These are phyloP conservation scores for Falcunculus frontatus DNA, from an alignment of 2,113 vertebrate species.

Conservation along the genomic window DNA sequence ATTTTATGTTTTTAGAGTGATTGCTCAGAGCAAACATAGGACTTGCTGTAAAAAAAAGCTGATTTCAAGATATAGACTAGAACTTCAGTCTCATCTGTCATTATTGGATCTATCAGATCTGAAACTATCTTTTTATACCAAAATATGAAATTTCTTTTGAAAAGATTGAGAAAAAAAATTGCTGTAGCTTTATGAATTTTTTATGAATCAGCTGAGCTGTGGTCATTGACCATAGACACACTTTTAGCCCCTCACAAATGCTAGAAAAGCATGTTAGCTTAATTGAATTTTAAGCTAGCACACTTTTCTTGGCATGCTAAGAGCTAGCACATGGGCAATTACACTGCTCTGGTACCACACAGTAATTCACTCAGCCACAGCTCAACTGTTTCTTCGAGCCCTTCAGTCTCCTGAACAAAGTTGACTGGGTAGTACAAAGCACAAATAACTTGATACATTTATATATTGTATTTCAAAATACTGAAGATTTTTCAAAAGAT, in stretches of 20 bases:
- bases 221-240: background rate
- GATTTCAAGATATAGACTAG: background rate
- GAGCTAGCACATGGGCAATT: background rate
- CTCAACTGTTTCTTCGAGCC: background rate
- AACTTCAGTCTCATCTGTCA: background rate
- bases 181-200: background rate
- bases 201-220: background rate
- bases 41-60: background rate
- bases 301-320: background rate
- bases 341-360: background rate
- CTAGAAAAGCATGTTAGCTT: background rate
- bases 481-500: background rate
- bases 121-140: background rate
- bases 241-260: background rate
- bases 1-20: background rate
- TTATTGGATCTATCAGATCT: background rate
- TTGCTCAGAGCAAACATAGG: background rate
- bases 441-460: background rate
- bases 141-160: background rate
- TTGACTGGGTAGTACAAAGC: background rate
- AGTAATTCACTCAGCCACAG: background rate
- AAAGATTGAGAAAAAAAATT: background rate
- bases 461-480: background rate
- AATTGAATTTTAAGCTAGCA: constrained; percentile 12
- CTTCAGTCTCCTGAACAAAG: background rate